A percentile compares a stretch with the other conserved stretches of the same genome.
phyloP scores from a whole-genome alignment of 2,113 vertebrate species.

The Micronycteris hirsuta region DNA sequence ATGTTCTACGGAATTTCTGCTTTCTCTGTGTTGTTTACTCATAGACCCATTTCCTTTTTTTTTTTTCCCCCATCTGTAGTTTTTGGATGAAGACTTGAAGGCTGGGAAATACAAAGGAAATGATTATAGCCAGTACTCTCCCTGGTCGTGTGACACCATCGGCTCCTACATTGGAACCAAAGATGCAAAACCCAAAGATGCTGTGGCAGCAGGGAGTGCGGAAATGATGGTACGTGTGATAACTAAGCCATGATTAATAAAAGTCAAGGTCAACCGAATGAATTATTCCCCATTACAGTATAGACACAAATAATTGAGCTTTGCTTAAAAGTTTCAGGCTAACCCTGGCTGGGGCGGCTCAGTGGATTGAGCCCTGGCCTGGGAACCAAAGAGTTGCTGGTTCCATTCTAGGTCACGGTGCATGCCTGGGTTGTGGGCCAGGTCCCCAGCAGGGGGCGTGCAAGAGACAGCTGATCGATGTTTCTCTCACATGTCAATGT shows the following conservation, averaged over 20 bases:
- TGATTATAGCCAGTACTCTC: constrained; percentile 98
- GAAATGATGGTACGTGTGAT: constrained; percentile 92
- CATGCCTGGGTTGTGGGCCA: too few species aligned
- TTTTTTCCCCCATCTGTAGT: constrained; percentile 78
- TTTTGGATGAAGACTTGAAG: constrained; percentile 93
- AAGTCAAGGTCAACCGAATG: not conserved
- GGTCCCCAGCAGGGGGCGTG: too few species aligned
- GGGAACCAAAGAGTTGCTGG: too few species aligned
- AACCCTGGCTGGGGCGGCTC: too few species aligned
- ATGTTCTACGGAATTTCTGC: not conserved
- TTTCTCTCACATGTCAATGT: too few species aligned
- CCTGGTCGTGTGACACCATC: constrained; percentile 99
- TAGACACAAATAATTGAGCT: not conserved
- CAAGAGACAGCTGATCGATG: too few species aligned
- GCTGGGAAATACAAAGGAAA: constrained; percentile 92
- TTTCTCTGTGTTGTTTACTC: constrained; percentile 63
- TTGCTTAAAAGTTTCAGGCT: not conserved
- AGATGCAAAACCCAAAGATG: constrained; percentile 97
- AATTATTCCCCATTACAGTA: not conserved
- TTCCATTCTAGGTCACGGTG: too few species aligned
- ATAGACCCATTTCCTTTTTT: constrained; percentile 71
- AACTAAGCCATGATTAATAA: not conserved
- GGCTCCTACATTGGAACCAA: constrained; percentile 98
- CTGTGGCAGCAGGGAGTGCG: constrained; percentile 87
- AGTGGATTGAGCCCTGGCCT: too few species aligned